A percentile compares a stretch with the other conserved stretches of the same genome.
phyloP scores from a whole-genome alignment of 2,113 vertebrate genomes.

The Damaliscus lunatus region DNA sequence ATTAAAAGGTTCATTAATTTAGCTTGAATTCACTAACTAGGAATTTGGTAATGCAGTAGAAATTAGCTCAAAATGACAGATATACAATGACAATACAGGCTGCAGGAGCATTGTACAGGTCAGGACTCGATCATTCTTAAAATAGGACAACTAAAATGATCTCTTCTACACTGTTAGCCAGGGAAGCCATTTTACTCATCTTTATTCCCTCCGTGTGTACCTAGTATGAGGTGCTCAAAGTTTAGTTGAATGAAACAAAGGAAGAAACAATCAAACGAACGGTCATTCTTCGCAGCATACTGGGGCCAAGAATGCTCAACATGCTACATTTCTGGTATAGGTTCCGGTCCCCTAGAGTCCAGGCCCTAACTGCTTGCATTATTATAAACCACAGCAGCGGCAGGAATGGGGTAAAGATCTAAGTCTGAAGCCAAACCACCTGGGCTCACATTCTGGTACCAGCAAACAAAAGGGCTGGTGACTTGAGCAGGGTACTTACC shows the following conservation, averaged over 20 bases:
- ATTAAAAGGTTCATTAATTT: constrained; percentile 13
- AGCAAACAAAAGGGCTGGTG: not conserved
- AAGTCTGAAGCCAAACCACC: not conserved
- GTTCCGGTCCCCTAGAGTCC: not conserved
- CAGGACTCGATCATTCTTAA: not conserved
- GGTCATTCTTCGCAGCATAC: not conserved
- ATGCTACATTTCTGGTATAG: not conserved
- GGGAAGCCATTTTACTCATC: not conserved
- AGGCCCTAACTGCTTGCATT: not conserved
- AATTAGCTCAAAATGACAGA: constrained; percentile 15
- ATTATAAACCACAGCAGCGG: not conserved
- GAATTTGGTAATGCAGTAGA: not conserved
- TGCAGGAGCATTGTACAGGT: not conserved
- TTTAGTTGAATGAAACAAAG: not conserved
- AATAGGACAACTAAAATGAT: not conserved
- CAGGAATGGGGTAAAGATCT: not conserved
- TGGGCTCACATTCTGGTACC: not conserved
- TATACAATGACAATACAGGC: not conserved
- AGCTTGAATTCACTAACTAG: not conserved
- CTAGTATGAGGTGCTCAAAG: not conserved
- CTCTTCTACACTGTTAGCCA: not conserved
- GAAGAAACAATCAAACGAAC: not conserved
- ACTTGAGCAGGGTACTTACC: not conserved
- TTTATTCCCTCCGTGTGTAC: not conserved
- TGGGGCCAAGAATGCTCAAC: not conserved